phyloP scores from a whole-genome alignment of 2,113 vertebrate species.

The Ploceus nigricollis region DNA sequence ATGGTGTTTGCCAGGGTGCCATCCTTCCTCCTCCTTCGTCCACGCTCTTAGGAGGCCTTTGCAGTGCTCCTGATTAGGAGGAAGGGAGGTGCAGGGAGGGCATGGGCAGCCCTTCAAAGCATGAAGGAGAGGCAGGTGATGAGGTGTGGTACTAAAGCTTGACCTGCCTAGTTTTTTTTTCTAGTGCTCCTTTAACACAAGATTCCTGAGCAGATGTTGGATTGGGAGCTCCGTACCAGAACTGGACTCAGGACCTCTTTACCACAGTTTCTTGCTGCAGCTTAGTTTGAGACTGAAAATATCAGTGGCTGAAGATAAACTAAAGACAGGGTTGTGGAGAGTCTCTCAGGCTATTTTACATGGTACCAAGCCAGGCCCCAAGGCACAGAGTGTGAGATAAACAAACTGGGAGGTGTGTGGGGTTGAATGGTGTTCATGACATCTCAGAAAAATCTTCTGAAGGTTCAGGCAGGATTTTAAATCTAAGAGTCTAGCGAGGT shows the following conservation, averaged over 20 bases:
- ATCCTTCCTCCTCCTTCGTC: neutral
- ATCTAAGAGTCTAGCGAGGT: neutral
- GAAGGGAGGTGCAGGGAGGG: neutral
- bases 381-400: neutral
- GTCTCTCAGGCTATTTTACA: neutral
- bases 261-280: neutral
- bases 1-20: neutral
- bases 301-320: neutral
- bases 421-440: neutral
- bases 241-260: neutral
- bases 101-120: neutral
- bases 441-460: neutral
- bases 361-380: neutral
- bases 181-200: neutral
- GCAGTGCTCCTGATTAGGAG: neutral
- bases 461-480: neutral
- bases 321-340: neutral
- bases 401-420: fast-evolving
- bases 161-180: neutral
- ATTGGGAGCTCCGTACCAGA: fast-evolving
- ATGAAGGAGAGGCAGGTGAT: neutral
- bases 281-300: neutral
- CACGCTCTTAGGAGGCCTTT: neutral
- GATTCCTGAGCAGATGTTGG: neutral
- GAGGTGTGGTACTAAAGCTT: neutral